These are phyloP conservation scores for Acrossocheilus fasciatus DNA, from an alignment of 2,797 vertebrate genomes.

Conservation along the genomic window DNA sequence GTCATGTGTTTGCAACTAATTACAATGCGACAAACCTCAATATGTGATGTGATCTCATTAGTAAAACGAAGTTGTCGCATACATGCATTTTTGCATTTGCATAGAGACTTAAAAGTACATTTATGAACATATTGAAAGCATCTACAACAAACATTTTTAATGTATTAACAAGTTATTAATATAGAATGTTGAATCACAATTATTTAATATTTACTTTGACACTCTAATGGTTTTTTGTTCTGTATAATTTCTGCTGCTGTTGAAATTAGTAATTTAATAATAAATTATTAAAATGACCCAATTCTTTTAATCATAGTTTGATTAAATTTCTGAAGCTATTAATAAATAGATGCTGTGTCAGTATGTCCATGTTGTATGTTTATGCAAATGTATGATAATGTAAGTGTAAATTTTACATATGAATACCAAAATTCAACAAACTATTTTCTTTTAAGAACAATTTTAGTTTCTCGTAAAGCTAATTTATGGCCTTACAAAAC, in stretches of 20 bases:
- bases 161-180: not conserved
- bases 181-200: not conserved
- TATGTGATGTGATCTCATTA: not conserved
- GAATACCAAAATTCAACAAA: not conserved
- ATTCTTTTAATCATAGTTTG: not conserved
- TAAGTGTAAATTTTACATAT: not conserved
- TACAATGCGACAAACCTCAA: not conserved
- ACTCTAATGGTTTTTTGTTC: not conserved
- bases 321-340: not conserved
- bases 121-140: not conserved
- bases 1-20: not conserved
- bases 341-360: not conserved
- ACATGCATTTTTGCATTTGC: not conserved
- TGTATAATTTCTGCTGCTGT: not conserved
- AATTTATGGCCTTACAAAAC: not conserved
- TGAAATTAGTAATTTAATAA: too few species aligned
- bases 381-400: not conserved
- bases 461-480: not conserved
- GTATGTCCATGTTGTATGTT: not conserved
- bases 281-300: not conserved
- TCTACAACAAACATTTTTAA: not conserved
- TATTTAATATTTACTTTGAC: not conserved
- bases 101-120: not conserved
- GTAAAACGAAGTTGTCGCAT: not conserved
- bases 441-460: not conserved